These are phyloP conservation scores for Danionella dracula DNA, from an alignment of 2,797 vertebrate species.

Conservation along the genomic window DNA sequence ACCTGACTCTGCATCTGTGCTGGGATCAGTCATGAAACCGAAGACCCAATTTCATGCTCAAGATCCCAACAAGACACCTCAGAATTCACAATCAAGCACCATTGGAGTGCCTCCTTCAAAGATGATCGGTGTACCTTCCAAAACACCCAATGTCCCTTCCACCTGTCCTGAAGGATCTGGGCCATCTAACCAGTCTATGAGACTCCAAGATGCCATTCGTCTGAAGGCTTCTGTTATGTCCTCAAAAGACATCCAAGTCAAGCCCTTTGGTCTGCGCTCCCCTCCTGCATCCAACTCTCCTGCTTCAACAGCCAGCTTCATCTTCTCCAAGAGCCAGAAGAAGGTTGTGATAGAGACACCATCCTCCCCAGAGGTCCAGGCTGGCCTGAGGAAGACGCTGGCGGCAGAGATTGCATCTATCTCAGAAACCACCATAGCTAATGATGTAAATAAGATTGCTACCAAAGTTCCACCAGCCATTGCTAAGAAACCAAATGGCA, in stretches of 20 bases:
- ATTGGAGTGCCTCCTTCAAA: background rate
- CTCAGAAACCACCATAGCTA: slow-evolving; percentile 58
- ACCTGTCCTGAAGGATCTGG: slow-evolving; percentile 60
- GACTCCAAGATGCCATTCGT: slow-evolving; percentile 80
- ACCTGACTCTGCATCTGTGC: background rate
- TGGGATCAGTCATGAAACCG: background rate
- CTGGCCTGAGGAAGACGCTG: slow-evolving; percentile 67
- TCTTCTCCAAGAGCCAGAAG: slow-evolving; percentile 86
- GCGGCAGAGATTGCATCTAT: slow-evolving; percentile 69
- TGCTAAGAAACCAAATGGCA: slow-evolving; percentile 80
- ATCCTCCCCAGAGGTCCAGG: slow-evolving; percentile 62
- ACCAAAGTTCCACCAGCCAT: slow-evolving; percentile 86
- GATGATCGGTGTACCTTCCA: background rate
- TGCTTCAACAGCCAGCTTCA: slow-evolving; percentile 86
- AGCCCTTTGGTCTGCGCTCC: slow-evolving; percentile 56
- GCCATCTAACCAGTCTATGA: slow-evolving; percentile 65
- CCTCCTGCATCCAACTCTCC: slow-evolving; percentile 69
- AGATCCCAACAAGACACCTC: background rate
- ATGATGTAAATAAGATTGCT: slow-evolving; percentile 58
- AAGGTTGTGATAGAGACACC: slow-evolving; percentile 75
- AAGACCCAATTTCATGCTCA: background rate
- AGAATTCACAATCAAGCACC: background rate
- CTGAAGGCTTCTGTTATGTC: slow-evolving; percentile 77
- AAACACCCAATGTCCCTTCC: slow-evolving; percentile 19
- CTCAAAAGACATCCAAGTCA: slow-evolving; percentile 44